phyloP scores from a whole-genome alignment of 2,797 vertebrate species.

The Scyliorhinus canicula region DNA sequence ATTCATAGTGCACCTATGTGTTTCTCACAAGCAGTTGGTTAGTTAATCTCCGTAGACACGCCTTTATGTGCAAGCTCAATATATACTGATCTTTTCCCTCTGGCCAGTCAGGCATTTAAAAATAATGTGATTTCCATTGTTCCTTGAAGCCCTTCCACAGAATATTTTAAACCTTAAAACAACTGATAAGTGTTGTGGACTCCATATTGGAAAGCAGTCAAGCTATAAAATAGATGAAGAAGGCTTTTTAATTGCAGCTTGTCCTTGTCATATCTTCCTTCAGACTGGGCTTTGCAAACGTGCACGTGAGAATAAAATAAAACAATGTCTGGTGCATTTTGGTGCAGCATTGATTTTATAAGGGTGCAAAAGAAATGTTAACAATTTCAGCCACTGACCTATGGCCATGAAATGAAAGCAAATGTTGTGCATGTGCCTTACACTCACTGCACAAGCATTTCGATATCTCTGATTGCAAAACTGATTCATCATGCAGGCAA shows the following conservation, averaged over 20 bases:
- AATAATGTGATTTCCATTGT: neutral
- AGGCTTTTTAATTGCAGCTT: neutral
- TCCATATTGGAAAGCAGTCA: neutral
- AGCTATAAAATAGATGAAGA: neutral
- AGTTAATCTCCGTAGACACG: neutral
- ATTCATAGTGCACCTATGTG: neutral
- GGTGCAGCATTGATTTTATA: neutral
- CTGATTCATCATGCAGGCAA: slow-evolving; percentile 4
- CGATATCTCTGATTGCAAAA: slow-evolving; percentile 19
- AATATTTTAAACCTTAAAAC: neutral
- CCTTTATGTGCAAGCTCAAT: neutral
- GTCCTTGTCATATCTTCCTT: neutral
- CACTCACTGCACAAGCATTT: neutral
- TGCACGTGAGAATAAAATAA: neutral
- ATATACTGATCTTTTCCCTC: neutral
- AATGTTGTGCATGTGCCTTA: neutral
- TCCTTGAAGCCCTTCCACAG: neutral
- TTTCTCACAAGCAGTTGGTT: neutral
- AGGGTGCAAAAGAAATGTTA: neutral
- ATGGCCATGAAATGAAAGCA: neutral
- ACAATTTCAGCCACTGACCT: neutral
- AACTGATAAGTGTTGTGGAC: neutral
- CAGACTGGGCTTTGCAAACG: neutral
- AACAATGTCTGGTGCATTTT: neutral
- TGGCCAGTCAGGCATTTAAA: neutral